Evolutionary conservation across 2,888 invertebrate species (phyloP).

Genomic region (Drosophila nigricruria): DNA sequence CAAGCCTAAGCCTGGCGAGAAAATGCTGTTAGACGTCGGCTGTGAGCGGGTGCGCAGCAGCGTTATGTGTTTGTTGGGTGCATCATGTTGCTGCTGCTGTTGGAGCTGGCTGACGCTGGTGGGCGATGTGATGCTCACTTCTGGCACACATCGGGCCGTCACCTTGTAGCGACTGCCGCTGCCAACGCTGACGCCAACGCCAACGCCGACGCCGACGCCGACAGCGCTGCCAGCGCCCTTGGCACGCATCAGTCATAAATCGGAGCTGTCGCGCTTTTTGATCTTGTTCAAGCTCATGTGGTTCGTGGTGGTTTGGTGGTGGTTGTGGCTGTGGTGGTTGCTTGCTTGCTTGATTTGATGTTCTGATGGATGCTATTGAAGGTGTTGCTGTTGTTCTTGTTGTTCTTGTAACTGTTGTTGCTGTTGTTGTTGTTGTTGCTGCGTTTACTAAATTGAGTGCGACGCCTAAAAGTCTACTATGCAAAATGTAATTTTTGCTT

Average conservation of each 20-base stretch:
- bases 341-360: constrained; percentile 53
- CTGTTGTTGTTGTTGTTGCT: constrained; percentile 41
- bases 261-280: constrained; percentile 85
- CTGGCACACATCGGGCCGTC: constrained; percentile 85
- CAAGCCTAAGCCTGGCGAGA: constrained; percentile 78
- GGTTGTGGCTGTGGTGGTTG: constrained; percentile 64
- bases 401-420: constrained; percentile 29
- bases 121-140: constrained; percentile 85
- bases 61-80: constrained; percentile 73
- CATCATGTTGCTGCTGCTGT: constrained; percentile 43
- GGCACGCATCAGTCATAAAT: constrained; percentile 85
- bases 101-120: constrained; percentile 57
- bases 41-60: constrained; percentile 77
- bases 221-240: constrained; percentile 76
- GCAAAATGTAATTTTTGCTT: constrained; percentile 69
- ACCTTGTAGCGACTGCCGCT: constrained; percentile 85
- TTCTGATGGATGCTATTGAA: constrained; percentile 56
- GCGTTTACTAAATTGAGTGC: constrained; percentile 63
- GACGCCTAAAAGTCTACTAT: constrained; percentile 74
- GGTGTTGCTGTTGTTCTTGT: constrained; percentile 37
- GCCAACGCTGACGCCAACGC: constrained; percentile 79
- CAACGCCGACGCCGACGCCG: constrained; percentile 64
- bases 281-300: constrained; percentile 83
- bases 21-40: constrained; percentile 82
- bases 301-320: constrained; percentile 67